Evolutionary conservation across 2,113 vertebrate genomes (phyloP).

Genomic region (Alligator mississippiensis): DNA sequence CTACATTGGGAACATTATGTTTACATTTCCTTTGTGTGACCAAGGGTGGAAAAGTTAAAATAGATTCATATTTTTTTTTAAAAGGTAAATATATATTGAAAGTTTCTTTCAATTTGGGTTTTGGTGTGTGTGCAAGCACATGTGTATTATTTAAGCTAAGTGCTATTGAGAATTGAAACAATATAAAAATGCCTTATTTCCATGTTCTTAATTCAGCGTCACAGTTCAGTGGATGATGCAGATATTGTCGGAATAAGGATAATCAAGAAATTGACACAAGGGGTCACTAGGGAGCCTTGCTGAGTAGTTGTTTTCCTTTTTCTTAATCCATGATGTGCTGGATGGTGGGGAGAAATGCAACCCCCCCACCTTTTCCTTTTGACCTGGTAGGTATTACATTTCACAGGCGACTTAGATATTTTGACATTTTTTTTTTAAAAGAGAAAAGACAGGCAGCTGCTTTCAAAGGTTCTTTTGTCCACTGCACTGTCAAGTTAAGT

Average conservation of each 20-base stretch:
- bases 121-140: not conserved
- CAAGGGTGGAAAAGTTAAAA: not conserved
- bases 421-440: not conserved
- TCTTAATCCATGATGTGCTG: not conserved
- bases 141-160: not conserved
- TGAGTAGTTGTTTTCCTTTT: not conserved
- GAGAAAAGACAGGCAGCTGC: constrained; percentile 10
- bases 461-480: constrained; percentile 42
- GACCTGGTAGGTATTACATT: not conserved
- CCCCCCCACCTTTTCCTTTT: not conserved
- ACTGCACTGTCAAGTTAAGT: not conserved
- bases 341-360: constrained; percentile 1
- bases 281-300: constrained; percentile 59
- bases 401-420: not conserved
- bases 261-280: constrained; percentile 45
- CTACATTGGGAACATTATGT: constrained; percentile 61
- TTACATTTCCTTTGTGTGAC: constrained; percentile 51
- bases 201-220: not conserved
- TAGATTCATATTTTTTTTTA: not conserved
- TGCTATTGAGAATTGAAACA: not conserved
- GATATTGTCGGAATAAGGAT: constrained; percentile 13
- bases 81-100: not conserved
- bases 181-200: not conserved
- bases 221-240: constrained; percentile 23
- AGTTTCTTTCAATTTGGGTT: not conserved